phyloP scores from a whole-genome alignment of 2,888 invertebrate genomes.

The Hypselothyrea guttata region DNA sequence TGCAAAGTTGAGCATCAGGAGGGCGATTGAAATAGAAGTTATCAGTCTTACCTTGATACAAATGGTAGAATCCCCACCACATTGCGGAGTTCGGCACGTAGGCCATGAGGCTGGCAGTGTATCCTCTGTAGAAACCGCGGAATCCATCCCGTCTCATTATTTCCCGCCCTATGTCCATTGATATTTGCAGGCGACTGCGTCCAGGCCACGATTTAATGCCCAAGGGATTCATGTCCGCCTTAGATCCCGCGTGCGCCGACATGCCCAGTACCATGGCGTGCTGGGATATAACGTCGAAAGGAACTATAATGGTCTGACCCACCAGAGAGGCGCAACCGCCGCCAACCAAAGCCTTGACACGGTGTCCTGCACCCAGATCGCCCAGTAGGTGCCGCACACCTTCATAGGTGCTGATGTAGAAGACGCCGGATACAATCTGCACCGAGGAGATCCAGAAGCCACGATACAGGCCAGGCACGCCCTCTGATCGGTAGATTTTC shows the following conservation, averaged over 20 bases:
- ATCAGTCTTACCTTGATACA: conserved; percentile 90
- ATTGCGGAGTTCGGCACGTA: conserved; percentile 98
- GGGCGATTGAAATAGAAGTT: background rate
- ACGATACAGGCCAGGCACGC: conserved; percentile 92
- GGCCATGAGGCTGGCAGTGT: conserved; percentile 94
- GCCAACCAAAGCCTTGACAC: conserved; percentile 89
- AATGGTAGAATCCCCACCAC: conserved; percentile 98
- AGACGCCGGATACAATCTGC: conserved; percentile 92
- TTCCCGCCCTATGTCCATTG: conserved; percentile 88
- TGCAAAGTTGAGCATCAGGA: background rate
- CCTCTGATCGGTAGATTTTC: conserved; percentile 93
- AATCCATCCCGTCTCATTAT: conserved; percentile 92
- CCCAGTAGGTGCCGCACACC: conserved; percentile 91
- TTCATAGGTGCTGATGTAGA: conserved; percentile 97
- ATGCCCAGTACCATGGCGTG: conserved; percentile 97
- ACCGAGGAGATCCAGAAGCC: conserved; percentile 98
- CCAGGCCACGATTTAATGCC: conserved; percentile 86
- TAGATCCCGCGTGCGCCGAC: conserved; percentile 75
- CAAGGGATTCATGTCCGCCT: conserved; percentile 88
- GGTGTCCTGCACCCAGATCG: conserved; percentile 81
- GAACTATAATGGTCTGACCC: conserved; percentile 97
- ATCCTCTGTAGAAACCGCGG: conserved; percentile 95
- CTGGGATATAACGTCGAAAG: conserved; percentile 97
- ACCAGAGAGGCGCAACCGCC: conserved; percentile 96
- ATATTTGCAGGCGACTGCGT: conserved; percentile 86